phyloP scores from a whole-genome alignment of 2,113 vertebrate genomes.

The Labeo rohita region DNA sequence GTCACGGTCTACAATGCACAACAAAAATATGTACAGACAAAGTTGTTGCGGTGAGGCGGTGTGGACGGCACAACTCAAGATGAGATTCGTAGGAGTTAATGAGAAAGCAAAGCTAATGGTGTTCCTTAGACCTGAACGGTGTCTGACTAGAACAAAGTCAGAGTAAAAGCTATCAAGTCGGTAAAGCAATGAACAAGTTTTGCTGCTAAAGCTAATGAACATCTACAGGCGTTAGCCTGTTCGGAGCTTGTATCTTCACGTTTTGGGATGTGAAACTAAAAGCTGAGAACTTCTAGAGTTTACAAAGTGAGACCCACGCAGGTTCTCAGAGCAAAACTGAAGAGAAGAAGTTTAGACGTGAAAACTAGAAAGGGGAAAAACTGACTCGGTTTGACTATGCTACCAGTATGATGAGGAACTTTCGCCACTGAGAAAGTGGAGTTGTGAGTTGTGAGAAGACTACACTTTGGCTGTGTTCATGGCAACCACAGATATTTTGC shows the following conservation, averaged over 20 bases:
- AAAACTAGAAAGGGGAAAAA: background rate
- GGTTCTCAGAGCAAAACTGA: slow-evolving; percentile 14
- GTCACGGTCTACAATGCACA: background rate
- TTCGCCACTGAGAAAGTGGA: background rate
- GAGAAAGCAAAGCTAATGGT: background rate
- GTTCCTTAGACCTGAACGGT: background rate
- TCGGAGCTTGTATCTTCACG: background rate
- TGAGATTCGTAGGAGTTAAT: background rate
- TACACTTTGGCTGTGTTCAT: background rate
- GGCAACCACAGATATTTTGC: background rate
- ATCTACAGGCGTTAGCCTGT: background rate
- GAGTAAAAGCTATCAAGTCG: slow-evolving; percentile 10
- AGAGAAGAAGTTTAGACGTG: slow-evolving; percentile 6
- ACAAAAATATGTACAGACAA: background rate
- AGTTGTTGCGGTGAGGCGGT: background rate
- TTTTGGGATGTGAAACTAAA: slow-evolving; percentile 7
- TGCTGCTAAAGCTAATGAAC: background rate
- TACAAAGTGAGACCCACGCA: background rate
- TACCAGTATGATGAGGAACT: background rate
- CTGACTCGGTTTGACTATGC: slow-evolving; percentile 31
- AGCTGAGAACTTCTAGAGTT: background rate
- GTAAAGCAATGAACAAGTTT: background rate
- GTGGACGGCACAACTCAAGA: slow-evolving; percentile 16
- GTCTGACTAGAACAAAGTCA: slow-evolving; percentile 16
- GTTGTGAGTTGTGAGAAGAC: background rate